Base-by-base conservation (phyloP, 2,797 vertebrate species). In the Neosilurus hyrtlii region DNA sequence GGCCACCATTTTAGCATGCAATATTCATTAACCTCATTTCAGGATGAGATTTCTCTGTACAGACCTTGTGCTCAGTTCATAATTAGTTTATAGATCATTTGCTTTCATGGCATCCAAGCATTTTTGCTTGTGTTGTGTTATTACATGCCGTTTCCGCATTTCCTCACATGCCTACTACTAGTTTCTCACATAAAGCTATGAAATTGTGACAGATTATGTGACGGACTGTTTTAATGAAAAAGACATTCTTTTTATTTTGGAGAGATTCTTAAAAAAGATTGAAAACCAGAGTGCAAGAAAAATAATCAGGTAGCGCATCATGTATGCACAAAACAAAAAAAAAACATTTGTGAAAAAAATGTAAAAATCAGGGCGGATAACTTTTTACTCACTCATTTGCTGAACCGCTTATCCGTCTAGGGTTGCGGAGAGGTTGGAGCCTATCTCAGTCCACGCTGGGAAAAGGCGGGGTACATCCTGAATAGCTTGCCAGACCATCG, bases 331-430 rank as follows among this genome's bases (percentile, higher is more conserved):
- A 63, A 63, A 59, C 16, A 75, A 75, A 59, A 9, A 75, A 75
- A 59, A 9, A 16, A 56, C 18, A 52, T 56, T 56, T 6, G 22
- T 49, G 59, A 78, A 37, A 3, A 51, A 22, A 24, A 63, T 49
- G 24, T 63, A 65, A 65, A 14, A 24, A 63, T 56, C 22, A 62
- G 65, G 68, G 22, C 22, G 70, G 30, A 70, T 84, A 35, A 67
- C 26, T 59, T 59, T 76, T 61, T 76, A 76, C 73, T 43, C 43
- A 8, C 8, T 3, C 43, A 43, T 43, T 43, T 43, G 4, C 43
- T 4, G 43, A 43, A 43, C 43, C 43, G 43, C 8, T 43, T 43
- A 43, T 43, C 43, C 3, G 4, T 0, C 43, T 43, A 43, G 43
- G 43, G 43, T 43, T 43, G 8, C 43, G 8, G 43, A 43, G 8